Evolutionary conservation across 2,888 invertebrate genomes (phyloP).

Genomic region (Mimachlamys varia): DNA sequence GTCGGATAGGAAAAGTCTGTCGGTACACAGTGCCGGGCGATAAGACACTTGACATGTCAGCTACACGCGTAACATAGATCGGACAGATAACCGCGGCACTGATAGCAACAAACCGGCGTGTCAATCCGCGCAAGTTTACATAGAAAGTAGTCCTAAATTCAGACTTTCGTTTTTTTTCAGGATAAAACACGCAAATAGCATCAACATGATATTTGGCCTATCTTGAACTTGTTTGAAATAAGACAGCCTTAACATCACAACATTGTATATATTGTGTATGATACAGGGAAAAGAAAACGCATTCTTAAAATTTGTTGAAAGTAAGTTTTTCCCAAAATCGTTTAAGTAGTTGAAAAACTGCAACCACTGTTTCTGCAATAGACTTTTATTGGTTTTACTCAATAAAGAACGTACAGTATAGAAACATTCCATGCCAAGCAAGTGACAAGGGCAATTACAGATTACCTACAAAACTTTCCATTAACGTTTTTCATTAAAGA

Average conservation of each 20-base stretch:
- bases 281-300: neutral
- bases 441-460: slow-evolving; percentile 14
- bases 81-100: neutral
- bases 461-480: neutral
- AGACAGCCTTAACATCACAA: neutral
- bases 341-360: neutral
- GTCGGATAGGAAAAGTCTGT: slow-evolving; percentile 3
- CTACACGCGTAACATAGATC: slow-evolving; percentile 25
- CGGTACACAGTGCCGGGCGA: slow-evolving; percentile 11
- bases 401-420: neutral
- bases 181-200: slow-evolving; percentile 1
- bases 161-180: slow-evolving; percentile 25
- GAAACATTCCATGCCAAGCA: neutral
- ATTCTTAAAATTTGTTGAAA: neutral
- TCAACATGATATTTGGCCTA: slow-evolving; percentile 23
- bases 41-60: slow-evolving; percentile 34
- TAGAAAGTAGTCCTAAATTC: neutral
- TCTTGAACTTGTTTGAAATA: neutral
- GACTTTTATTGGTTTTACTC: neutral
- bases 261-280: neutral
- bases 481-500: slow-evolving; percentile 18
- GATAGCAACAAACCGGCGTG: slow-evolving; percentile 25
- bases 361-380: neutral
- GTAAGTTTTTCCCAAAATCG: neutral
- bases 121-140: slow-evolving; percentile 27